Conservation (phyloP, 2,113 vertebrate genomes). For the Ctenodactylus gundi region DNA sequence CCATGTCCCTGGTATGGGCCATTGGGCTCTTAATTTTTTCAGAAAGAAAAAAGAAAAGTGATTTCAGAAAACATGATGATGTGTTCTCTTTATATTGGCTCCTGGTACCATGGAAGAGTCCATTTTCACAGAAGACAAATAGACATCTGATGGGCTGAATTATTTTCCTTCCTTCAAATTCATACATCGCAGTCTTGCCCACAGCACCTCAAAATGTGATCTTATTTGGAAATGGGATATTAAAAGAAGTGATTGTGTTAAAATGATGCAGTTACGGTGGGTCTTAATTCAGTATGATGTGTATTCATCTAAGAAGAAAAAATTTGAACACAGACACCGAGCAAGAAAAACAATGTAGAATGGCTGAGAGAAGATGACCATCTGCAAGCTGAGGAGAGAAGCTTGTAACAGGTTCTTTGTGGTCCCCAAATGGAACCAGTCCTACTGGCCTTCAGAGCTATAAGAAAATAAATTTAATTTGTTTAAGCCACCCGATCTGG, state of each 20-base stretch:
- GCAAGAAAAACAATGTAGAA: neutral
- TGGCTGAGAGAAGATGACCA: neutral
- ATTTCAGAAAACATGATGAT: neutral
- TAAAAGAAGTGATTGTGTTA: neutral
- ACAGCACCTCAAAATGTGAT: neutral
- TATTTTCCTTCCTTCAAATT: neutral
- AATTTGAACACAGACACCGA: neutral
- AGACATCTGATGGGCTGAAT: neutral
- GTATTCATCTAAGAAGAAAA: neutral
- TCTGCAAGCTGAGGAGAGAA: neutral
- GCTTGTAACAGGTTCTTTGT: neutral
- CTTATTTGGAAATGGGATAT: neutral
- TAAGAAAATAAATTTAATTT: neutral
- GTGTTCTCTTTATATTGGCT: neutral
- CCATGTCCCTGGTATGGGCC: neutral
- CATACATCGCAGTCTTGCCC: neutral
- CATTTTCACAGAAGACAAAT: neutral
- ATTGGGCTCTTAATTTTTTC: neutral
- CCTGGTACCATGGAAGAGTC: neutral
- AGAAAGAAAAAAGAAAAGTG: neutral
- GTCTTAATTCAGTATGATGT: neutral
- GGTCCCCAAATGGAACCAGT: neutral
- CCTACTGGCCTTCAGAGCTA: neutral
- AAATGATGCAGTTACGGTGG: neutral
- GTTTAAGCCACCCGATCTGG: neutral